Conservation (phyloP, 2,113 vertebrate genomes). For the Tachysurus fulvidraco region DNA sequence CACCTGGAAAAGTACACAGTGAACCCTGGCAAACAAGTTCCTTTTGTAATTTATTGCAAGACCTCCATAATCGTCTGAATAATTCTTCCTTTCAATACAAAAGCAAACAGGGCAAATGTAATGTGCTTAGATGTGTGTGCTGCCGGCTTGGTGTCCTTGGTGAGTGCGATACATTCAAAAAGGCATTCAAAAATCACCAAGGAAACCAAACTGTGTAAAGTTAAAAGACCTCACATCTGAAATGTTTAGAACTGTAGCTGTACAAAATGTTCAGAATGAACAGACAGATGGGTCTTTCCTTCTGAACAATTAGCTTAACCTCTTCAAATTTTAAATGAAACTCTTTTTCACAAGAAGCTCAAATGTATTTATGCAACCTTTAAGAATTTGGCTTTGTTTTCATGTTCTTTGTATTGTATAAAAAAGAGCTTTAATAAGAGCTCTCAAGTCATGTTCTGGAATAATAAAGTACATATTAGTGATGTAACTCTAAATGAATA, state of each 20-base stretch:
- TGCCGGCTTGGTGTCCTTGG: constrained; percentile 12
- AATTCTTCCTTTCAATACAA: neutral
- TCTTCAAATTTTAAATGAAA: constrained; percentile 1
- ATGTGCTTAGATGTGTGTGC: neutral
- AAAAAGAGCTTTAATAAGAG: neutral
- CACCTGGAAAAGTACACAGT: constrained; percentile 70
- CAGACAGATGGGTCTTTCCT: neutral
- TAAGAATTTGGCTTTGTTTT: neutral
- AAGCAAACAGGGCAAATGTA: neutral
- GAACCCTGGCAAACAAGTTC: constrained; percentile 13
- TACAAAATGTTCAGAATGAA: neutral
- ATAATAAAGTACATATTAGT: neutral
- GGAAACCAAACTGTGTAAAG: neutral
- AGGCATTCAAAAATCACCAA: constrained; percentile 24
- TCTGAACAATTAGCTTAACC: neutral
- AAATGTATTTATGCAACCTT: neutral
- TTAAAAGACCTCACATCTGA: neutral
- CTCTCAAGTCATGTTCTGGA: neutral
- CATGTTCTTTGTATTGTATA: neutral
- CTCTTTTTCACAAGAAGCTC: neutral
- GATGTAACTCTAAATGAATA: neutral
- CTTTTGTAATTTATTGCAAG: neutral
- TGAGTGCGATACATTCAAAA: constrained; percentile 6
- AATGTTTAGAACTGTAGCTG: neutral
- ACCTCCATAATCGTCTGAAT: neutral